Evolutionary conservation across 2,797 vertebrate genomes (phyloP).

Genomic region (Myripristis murdjan): DNA sequence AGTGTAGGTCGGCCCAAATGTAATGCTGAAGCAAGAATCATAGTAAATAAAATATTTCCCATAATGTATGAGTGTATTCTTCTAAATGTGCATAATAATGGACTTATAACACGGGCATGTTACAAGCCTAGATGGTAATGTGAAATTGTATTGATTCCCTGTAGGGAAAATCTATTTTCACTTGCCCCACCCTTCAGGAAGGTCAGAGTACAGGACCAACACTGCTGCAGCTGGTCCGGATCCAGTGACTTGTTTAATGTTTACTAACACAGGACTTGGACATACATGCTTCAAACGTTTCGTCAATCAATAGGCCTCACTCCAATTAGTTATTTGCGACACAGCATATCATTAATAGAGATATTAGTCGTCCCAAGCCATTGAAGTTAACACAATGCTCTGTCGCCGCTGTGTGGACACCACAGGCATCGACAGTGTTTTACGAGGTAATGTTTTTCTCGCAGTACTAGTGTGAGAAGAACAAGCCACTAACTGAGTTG

Average conservation of each 20-base stretch:
- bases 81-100: neutral
- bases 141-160: neutral
- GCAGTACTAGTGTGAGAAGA: slow-evolving; percentile 46
- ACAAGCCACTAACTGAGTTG: slow-evolving; percentile 45
- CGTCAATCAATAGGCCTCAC: too few relatives aligned
- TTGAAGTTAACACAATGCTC: neutral
- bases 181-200: too few relatives aligned
- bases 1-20: neutral
- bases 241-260: too few relatives aligned
- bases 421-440: neutral
- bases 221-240: too few relatives aligned
- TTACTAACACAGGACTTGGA: too few relatives aligned
- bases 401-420: slow-evolving; percentile 64
- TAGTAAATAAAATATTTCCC: slow-evolving; percentile 1
- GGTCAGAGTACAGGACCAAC: too few relatives aligned
- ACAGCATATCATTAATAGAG: neutral
- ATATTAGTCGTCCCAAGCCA: neutral
- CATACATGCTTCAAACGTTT: too few relatives aligned
- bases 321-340: too few relatives aligned
- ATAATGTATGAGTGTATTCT: neutral
- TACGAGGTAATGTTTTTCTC: slow-evolving; percentile 66
- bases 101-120: neutral
- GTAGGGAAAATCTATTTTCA: too few relatives aligned
- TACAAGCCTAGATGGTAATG: neutral
- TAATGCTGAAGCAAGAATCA: neutral